Base-by-base conservation (phyloP, 2,113 vertebrate species). In the Calidris pugnax region DNA sequence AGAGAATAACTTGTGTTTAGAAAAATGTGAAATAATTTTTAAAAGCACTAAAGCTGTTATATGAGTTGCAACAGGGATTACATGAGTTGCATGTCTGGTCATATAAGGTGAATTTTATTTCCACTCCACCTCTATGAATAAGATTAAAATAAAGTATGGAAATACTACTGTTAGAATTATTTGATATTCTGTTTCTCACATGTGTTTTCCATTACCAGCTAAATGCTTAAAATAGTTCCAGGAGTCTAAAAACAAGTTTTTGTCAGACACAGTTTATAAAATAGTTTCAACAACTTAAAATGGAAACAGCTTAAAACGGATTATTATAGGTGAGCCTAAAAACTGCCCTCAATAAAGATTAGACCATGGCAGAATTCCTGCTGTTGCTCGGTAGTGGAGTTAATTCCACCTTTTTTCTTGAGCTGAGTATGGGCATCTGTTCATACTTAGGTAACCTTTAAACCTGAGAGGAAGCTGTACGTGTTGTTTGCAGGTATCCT, bases 261-360 rank as follows among this genome's bases (percentile, higher is more conserved):
- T 94, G 85, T 93, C 82, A 94, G 63, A 56, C 71, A 85, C 74
- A 83, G 88, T 92, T 93, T 96, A 84, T 96, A 94, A 95, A 93
- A 73, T 51, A 94, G 41, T 63, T 96, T 93, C 45, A 94, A 63
- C 68, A 67, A 85, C 55, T 94, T 91, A 57, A 97, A 92, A 89
- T 92, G 77, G 62, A 73, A 96, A 67, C 83, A 74, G 37, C 30
- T 94, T 92, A 78, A 81, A 86, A 59, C 1, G 10, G 83, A 77
- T 94, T 93, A 89, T 84, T 92, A 63, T 16, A 86, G 88, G 88
- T 93, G 88, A 90, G 48, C 60, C 56, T 78, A 32, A 86, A 95
- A 96, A 74, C 59, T 90, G 56, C 68, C 51, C 28, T 93, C 53
- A 67, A 10, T 93, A 79, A 83, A 89, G 82, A 66, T 93, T 87